Percentiles rank a stretch among this genome's conserved stretches.
Evolutionary conservation across 2,888 invertebrate species (phyloP).

Genomic region (Pollenia amentaria): DNA sequence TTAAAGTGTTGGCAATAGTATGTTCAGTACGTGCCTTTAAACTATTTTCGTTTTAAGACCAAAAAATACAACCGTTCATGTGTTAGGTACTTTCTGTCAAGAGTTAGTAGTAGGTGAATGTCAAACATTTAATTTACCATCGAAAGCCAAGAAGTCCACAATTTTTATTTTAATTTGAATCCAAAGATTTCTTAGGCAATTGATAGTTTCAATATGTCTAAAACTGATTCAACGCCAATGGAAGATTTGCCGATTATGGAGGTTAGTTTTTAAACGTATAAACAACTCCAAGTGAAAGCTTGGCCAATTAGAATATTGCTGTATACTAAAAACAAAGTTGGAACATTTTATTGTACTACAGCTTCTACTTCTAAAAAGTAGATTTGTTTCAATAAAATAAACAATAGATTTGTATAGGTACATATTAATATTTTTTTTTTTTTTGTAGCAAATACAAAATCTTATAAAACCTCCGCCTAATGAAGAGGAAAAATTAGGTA

Average conservation of each 20-base stretch:
- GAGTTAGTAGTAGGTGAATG: conserved; percentile 47
- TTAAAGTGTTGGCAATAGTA: neutral
- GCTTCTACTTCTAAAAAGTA: neutral
- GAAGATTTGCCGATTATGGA: conserved; percentile 94
- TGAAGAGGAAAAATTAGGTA: conserved; percentile 87
- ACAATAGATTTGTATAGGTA: neutral
- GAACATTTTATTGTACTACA: conserved; percentile 18
- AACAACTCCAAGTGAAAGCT: conserved; percentile 17
- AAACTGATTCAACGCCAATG: conserved; percentile 91
- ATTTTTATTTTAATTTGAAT: conserved; percentile 46
- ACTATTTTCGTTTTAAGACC: neutral
- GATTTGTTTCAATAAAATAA: neutral
- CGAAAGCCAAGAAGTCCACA: conserved; percentile 35
- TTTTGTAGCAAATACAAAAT: conserved; percentile 92
- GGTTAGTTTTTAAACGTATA: conserved; percentile 86
- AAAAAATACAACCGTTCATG: conserved; percentile 26
- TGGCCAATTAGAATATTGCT: neutral
- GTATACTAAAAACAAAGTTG: conserved; percentile 50
- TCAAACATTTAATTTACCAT: conserved; percentile 66
- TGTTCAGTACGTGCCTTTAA: conserved; percentile 2
- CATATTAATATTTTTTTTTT: neutral
- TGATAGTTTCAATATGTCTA: conserved; percentile 85
- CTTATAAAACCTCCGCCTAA: conserved; percentile 96
- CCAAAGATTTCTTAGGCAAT: conserved; percentile 26
- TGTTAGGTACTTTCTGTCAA: neutral